Evolutionary conservation across 53 echinoderm and acorn worm genomes (phyloP).

Genomic region (Crossaster papposus): DNA sequence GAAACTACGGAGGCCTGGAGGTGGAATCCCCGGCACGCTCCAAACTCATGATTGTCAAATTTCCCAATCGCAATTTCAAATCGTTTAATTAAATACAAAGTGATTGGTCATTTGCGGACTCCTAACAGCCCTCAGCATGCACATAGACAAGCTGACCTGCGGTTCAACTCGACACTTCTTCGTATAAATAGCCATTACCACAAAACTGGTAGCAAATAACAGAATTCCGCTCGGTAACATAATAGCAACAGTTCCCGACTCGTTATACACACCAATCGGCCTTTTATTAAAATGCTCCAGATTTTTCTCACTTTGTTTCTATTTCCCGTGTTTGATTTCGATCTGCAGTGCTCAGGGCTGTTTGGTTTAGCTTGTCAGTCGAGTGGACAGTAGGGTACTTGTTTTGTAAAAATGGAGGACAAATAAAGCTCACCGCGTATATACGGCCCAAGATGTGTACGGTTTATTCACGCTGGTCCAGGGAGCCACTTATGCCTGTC

Average conservation of each 20-base stretch:
- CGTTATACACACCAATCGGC: not conserved
- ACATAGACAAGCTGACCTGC: not conserved
- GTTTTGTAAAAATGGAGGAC: not conserved
- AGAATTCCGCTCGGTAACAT: constrained; percentile 8
- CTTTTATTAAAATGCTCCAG: constrained; percentile 4
- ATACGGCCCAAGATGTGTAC: not conserved
- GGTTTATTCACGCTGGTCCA: not conserved
- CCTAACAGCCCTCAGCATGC: not conserved
- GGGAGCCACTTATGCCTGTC: constrained; percentile 36
- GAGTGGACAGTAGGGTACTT: constrained; percentile 21
- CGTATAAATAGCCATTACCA: not conserved
- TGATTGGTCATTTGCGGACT: not conserved
- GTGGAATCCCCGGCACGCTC: not conserved
- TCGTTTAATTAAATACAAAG: not conserved
- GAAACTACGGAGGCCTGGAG: not conserved
- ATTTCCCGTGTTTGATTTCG: constrained; percentile 40
- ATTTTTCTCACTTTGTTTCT: constrained; percentile 24
- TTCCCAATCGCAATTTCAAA: not conserved
- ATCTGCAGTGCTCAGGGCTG: constrained; percentile 36
- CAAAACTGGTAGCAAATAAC: not conserved
- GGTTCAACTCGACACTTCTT: not conserved
- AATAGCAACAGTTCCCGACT: not conserved
- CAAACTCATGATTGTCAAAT: not conserved
- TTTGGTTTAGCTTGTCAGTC: constrained; percentile 50
- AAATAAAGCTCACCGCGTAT: not conserved